phyloP scores from a whole-genome alignment of 2,797 vertebrate genomes.

The Phrynocephalus forsythii region DNA sequence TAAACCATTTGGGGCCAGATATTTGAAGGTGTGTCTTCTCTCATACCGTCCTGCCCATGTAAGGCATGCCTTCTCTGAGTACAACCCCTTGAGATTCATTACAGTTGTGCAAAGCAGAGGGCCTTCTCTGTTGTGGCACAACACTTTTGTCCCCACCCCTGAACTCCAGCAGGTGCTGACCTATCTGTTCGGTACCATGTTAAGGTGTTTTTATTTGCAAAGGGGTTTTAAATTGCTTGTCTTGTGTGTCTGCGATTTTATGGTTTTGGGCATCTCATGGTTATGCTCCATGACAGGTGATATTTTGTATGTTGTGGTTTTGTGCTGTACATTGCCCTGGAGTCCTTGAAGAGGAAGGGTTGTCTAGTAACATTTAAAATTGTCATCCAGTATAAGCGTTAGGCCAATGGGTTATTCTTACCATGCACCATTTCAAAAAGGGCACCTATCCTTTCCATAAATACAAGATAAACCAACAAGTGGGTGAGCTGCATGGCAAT shows the following conservation, averaged over 20 bases:
- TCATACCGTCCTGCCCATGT: not conserved
- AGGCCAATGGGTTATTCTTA: conserved; percentile 48
- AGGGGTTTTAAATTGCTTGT: not conserved
- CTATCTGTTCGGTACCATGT: not conserved
- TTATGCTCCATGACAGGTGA: not conserved
- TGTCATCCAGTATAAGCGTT: conserved; percentile 44
- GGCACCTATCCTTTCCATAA: not conserved
- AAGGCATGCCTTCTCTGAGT: too few species aligned
- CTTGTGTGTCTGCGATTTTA: not conserved
- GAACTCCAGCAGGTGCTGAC: not conserved
- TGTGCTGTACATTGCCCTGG: not conserved
- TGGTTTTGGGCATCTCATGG: not conserved
- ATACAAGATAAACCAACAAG: not conserved
- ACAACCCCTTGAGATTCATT: not conserved
- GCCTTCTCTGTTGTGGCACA: not conserved
- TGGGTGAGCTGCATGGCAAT: not conserved
- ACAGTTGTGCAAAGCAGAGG: not conserved
- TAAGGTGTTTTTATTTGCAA: not conserved
- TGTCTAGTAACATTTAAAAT: conserved; percentile 31
- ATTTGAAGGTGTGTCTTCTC: not conserved
- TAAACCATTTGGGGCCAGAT: not conserved
- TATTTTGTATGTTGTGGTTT: not conserved
- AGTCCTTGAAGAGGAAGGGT: not conserved
- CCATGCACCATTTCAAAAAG: not conserved
- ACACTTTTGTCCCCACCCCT: not conserved